Base-by-base conservation (phyloP, 1,140 invertebrate species). In the Grapholita molesta region DNA sequence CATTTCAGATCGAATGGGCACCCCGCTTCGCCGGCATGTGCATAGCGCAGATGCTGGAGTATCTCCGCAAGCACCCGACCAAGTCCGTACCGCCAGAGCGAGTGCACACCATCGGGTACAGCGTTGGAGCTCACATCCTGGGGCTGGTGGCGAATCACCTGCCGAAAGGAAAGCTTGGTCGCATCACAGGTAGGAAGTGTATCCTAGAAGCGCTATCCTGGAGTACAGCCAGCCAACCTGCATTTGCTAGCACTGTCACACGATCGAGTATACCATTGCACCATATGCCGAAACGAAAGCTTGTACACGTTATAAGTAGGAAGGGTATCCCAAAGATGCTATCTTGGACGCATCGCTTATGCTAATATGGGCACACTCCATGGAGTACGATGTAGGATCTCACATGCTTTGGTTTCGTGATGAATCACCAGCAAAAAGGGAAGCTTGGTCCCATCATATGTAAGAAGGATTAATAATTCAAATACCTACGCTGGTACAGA, bases 371-470 rank as follows among this genome's bases (percentile, higher is more conserved):
- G 87, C 97, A 24, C 96, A 97, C 85, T 93, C 97, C 0, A 94
- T 97, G 52, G 96, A 96, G 0, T 97, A 97, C 85, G 97, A 96
- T 78, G 95, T 97, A 23, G 96, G 96, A 7, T 96, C 97, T 0
- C 96, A 97, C 75, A 97, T 97, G 5, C 55, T 95, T 96, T 23
- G 97, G 97, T 0, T 0, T n/a, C 97, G 24, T 94, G 96, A 0
- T 95, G 18, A 97, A 97, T 84, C 95, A 95, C 78, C 82, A 97
- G 57, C 77, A 85, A 33, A 91, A 92, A 35, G 94, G 94, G 6
- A 97, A 96, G 85, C 87, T 97, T 25, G 96, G 96, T 55, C 92
- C 96, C 75, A 97, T 97, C 25, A 3, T n/a, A 38, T 11, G 12
- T 38, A 15, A 38, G 12, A 12, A n/a, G n/a, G n/a, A n/a, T n/a